Base-by-base conservation (phyloP, 2,113 vertebrate genomes). In the Cromileptes altivelis region DNA sequence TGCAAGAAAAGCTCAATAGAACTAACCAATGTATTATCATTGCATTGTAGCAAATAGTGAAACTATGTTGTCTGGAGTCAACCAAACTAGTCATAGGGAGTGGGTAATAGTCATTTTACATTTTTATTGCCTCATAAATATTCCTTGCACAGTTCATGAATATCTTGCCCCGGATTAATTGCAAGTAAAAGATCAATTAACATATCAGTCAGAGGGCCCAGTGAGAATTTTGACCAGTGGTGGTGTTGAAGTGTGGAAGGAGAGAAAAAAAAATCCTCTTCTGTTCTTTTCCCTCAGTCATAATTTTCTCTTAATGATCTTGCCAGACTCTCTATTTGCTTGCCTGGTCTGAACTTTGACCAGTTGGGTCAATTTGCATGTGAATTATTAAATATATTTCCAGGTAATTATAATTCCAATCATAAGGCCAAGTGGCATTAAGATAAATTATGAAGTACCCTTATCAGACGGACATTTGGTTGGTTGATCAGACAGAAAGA, bases 151-250 rank as follows among this genome's bases (percentile, higher is more conserved):
- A 89, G 76, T 91, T 92, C 88, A 93, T 93, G 90, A 93, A 94
- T 95, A 93, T 90, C 74, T 92, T 90, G 72, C 70, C 75, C 85
- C 68, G 87, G 91, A 92, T 94, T 92, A 92, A 91, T 91, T 91
- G 88, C 90, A 89, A 90, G 88, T 90, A 92, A 94, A 93, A 89
- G 89, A 95, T 92, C 91, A 94, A 94, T 95, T 95, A 95, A 90
- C 94, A 94, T 94, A 91, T 93, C 90, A 90, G 80, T 89, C 79
- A 70, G 63, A 69, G 76, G 73, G 70, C 81, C 83, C 75, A 56
- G 50, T 78, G 80, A 90, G 89, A 91, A 49, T 85, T 86, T 82
- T 81, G 42, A 88, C 73, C 75, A 92, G 73, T n/a, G 19, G 2
- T 52, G 45, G 53, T 56, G 17, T 64, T 72, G 1, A 69, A 53